These are phyloP conservation scores for Galeopterus variegatus DNA, from an alignment of 2,113 vertebrate genomes.

Conservation along the genomic window DNA sequence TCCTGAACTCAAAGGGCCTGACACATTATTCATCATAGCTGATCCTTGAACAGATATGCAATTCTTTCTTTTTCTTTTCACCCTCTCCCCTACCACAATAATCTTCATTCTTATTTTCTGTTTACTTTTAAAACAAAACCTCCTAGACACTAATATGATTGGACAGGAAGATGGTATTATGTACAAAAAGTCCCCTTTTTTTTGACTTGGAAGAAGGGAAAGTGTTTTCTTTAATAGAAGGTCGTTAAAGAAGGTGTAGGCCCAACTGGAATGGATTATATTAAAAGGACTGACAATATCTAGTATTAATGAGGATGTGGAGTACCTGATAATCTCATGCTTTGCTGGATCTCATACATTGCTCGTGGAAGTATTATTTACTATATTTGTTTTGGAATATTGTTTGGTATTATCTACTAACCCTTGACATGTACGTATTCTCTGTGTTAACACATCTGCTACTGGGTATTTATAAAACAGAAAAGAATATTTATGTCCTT, in stretches of 20 bases:
- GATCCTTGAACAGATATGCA: background rate
- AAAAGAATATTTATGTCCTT: background rate
- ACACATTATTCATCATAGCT: background rate
- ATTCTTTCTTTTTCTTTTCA: background rate
- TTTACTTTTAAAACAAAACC: conserved; percentile 37
- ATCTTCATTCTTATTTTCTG: conserved; percentile 30
- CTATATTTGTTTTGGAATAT: background rate
- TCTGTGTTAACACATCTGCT: background rate
- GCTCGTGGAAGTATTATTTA: background rate
- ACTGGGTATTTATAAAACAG: background rate
- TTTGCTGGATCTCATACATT: background rate
- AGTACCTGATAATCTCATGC: background rate
- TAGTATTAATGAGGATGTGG: background rate
- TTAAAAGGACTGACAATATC: background rate
- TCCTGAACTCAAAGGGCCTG: background rate
- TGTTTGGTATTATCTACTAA: background rate
- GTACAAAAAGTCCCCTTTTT: background rate
- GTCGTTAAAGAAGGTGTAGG: background rate
- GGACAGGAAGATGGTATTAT: background rate
- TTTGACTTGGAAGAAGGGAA: background rate
- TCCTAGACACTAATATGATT: background rate
- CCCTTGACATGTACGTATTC: background rate
- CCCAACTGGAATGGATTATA: background rate
- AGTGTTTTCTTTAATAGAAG: background rate
- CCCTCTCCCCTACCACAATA: background rate